Base-by-base conservation (phyloP, 2,113 vertebrate species). In the Laterallus jamaicensis region DNA sequence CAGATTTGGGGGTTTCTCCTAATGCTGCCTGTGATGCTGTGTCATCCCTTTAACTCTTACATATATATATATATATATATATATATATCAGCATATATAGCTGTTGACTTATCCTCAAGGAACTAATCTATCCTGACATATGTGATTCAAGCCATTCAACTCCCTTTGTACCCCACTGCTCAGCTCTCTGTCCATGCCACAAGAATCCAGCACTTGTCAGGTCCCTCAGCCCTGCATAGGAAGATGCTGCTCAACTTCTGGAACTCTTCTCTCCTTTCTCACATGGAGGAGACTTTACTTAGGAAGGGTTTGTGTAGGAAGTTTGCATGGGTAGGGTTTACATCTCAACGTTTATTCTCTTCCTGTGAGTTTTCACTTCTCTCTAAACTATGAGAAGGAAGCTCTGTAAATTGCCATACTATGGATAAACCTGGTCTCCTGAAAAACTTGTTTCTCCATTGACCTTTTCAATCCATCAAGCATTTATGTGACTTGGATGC, bases 371-470 rank as follows among this genome's bases (percentile, higher is more conserved):
- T 93, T 82, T 92, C 59, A 28, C 25, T 80, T 63, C 40, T 40
- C 67, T 79, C 47, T 73, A 44, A 73, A 70, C 63, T 39, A 56
- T 25, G 62, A 84, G 60, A 85, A 25, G 28, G 92, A 94, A 94
- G 67, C 16, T 91, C 49, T 87, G 42, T 35, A 68, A 84, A n/a
- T 76, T 79, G 44, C 26, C 37, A 10, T 73, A 24, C 35, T 35
- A 12, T 58, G 59, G 55, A 74, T 77, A 91, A 90, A 82, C 6
- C 8, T 4, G 76, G 3, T 39, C 81, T 73, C 62, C 59, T 56
- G 92, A 76, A 93, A 88, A 96, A 94, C 87, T 91, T 59, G 77
- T 82, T 90, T 90, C 70, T 94, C 86, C 74, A 62, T 62, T 94
- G 94, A 90, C 92, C 82, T 95, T 94, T 95, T 74, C 0, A 0